phyloP scores from a whole-genome alignment of 1,140 invertebrate genomes.

The Zaprionus vittiger region DNA sequence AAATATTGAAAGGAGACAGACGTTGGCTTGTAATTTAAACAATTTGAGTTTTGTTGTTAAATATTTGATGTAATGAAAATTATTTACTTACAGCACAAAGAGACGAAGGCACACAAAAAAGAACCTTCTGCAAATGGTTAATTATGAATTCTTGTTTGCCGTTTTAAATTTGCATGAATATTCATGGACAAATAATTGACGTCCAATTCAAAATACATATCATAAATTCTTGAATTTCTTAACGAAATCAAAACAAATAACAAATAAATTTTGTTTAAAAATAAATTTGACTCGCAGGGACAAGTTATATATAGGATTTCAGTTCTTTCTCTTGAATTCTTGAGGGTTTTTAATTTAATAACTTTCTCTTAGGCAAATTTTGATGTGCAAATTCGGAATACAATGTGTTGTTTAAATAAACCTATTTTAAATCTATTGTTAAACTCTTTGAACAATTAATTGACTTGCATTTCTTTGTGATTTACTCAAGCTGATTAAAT shows the following conservation, averaged over 20 bases:
- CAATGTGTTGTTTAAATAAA: no score
- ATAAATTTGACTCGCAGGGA: neutral
- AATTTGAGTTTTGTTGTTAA: neutral
- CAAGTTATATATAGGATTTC: no score
- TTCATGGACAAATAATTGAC: slow-evolving; percentile 24
- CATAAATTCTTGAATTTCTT: neutral
- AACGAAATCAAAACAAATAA: neutral
- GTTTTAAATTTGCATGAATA: slow-evolving; percentile 22
- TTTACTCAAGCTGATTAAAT: no score
- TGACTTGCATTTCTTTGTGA: no score
- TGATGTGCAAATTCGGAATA: no score
- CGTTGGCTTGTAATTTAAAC: neutral
- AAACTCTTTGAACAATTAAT: no score
- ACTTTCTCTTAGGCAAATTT: no score
- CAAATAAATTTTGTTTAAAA: neutral
- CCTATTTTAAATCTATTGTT: no score
- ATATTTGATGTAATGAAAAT: slow-evolving; percentile 1
- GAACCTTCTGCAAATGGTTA: neutral
- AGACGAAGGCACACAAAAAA: neutral
- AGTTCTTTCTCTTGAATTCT: neutral
- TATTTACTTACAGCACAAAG: slow-evolving; percentile 8
- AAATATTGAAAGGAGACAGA: neutral
- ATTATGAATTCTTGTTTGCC: slow-evolving; percentile 21
- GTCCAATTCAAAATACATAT: neutral
- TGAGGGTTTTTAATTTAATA: no score